A percentile compares a stretch with the other conserved stretches of the same genome.
Evolutionary conservation across 1,140 invertebrate genomes (phyloP).

Genomic region (Ceratosolen solmsi): DNA sequence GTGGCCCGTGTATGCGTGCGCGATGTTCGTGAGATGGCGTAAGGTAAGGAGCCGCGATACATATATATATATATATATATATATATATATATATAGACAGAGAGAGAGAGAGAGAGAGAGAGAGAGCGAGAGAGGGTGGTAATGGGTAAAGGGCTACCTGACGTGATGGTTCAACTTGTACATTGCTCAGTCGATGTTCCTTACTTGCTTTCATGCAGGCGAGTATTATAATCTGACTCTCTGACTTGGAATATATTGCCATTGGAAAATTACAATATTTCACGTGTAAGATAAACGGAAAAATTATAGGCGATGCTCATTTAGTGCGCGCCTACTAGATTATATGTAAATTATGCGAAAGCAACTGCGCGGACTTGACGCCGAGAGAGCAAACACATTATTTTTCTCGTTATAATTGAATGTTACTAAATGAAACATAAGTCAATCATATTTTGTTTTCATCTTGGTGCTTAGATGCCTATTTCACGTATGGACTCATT

Average conservation of each 20-base stretch:
- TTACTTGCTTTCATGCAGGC: not conserved
- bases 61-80: no score
- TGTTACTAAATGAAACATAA: no score
- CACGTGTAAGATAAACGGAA: not conserved
- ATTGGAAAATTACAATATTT: not conserved
- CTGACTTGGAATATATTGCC: not conserved
- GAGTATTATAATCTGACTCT: not conserved
- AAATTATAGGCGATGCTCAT: no score
- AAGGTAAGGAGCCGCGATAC: not conserved
- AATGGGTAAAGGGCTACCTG: not conserved
- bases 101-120: no score
- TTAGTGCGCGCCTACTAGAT: no score
- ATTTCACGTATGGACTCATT: not conserved
- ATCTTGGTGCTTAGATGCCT: no score
- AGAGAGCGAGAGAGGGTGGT: not conserved
- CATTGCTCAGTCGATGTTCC: not conserved
- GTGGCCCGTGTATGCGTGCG: not conserved
- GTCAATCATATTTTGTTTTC: no score
- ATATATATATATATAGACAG: no score
- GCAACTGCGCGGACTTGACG: no score
- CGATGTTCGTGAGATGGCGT: not conserved
- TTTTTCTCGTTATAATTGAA: no score
- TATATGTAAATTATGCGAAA: no score
- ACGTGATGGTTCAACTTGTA: not conserved
- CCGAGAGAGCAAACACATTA: no score